Evolutionary conservation across 1,140 invertebrate genomes (phyloP).

Genomic region (Globodera rostochiensis): DNA sequence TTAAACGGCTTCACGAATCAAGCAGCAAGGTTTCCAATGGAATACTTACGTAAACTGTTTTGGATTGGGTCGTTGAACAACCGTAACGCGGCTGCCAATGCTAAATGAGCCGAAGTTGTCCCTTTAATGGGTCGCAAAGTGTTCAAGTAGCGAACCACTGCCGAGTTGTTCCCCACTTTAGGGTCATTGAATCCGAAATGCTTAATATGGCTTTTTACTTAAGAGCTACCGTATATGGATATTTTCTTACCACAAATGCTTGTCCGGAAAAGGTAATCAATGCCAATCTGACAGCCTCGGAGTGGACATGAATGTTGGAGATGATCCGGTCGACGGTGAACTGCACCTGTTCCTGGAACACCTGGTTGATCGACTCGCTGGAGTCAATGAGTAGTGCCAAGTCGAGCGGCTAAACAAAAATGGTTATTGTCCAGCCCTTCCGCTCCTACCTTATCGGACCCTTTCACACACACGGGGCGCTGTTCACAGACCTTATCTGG

Average conservation of each 20-base stretch:
- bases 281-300: constrained; percentile 60
- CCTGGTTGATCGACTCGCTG: constrained; percentile 59
- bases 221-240: background rate
- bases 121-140: constrained; percentile 60
- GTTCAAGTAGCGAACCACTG: constrained; percentile 52
- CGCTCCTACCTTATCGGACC: constrained; percentile 3
- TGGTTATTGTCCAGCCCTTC: background rate
- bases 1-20: background rate
- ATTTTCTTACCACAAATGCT: constrained; percentile 40
- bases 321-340: constrained; percentile 59
- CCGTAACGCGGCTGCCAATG: constrained; percentile 52
- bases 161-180: constrained; percentile 53
- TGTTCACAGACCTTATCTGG: constrained; percentile 55
- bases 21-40: background rate
- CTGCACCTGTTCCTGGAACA: constrained; percentile 61
- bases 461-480: constrained; percentile 41
- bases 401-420: constrained; percentile 59
- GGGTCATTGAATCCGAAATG: constrained; percentile 62
- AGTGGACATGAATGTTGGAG: constrained; percentile 61
- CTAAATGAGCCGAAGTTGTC: constrained; percentile 60
- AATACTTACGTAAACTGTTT: background rate
- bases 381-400: constrained; percentile 60
- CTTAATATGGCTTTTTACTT: background rate
- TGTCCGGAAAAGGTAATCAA: constrained; percentile 63
- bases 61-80: constrained; percentile 47